A percentile compares a stretch with the other conserved stretches of the same genome.
Conservation (phyloP, 2,113 vertebrate species). For the Panthera leo region DNA sequence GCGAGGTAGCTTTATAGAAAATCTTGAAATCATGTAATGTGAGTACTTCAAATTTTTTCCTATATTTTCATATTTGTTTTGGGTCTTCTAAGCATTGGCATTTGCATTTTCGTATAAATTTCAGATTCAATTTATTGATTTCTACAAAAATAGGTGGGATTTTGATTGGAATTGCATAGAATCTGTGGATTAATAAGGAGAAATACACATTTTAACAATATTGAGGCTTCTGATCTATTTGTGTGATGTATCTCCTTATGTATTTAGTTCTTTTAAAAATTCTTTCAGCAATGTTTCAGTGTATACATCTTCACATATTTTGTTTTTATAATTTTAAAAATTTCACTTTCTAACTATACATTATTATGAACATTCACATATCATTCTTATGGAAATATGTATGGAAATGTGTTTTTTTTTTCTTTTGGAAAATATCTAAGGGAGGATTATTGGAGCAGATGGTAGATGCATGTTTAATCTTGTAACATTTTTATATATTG, state of each 20-base stretch:
- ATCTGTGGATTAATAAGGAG: neutral
- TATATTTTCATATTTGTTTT: neutral
- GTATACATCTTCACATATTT: neutral
- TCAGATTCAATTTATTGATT: neutral
- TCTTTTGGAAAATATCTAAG: neutral
- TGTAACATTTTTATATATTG: neutral
- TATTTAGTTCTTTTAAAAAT: neutral
- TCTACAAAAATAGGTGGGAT: neutral
- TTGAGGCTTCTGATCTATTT: neutral
- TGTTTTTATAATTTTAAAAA: neutral
- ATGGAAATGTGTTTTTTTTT: neutral
- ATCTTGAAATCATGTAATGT: neutral
- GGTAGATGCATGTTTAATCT: neutral
- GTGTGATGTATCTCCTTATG: neutral
- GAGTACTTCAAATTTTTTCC: neutral
- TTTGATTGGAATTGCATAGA: neutral
- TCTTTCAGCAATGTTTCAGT: neutral
- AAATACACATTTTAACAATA: neutral
- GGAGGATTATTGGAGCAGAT: neutral
- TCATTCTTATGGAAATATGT: neutral
- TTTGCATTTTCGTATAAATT: neutral
- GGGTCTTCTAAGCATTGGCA: neutral
- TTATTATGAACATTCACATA: neutral
- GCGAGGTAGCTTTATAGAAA: neutral
- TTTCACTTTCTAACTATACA: neutral